Evolutionary conservation across 37 sponge, comb jelly and placozoan species (phyloP).

Genomic region (Agelas oroides): DNA sequence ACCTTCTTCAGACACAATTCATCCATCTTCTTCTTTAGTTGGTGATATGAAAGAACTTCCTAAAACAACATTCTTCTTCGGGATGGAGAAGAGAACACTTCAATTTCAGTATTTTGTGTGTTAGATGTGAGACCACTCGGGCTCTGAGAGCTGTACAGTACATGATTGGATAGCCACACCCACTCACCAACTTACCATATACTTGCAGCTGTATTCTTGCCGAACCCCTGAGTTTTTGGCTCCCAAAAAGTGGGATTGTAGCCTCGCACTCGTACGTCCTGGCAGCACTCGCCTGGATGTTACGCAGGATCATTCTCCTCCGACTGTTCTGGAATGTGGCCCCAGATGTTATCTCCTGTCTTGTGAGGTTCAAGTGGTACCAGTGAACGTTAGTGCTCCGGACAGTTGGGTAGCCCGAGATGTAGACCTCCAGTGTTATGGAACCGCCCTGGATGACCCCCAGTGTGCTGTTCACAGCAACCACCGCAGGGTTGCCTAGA

Average conservation of each 20-base stretch:
- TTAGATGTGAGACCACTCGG: not conserved
- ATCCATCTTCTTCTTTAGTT: too few species aligned
- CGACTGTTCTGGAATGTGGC: not conserved
- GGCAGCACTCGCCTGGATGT: conserved; percentile 5
- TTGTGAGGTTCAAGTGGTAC: not conserved
- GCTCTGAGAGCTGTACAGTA: too few species aligned
- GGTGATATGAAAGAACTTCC: too few species aligned
- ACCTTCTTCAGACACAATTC: too few species aligned
- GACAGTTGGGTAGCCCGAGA: not conserved
- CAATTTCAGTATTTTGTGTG: too few species aligned
- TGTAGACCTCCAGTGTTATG: not conserved
- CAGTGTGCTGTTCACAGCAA: not conserved
- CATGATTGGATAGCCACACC: too few species aligned
- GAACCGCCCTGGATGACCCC: not conserved
- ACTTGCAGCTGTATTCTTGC: conserved; percentile 4
- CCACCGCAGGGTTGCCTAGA: not conserved
- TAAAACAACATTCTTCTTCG: too few species aligned
- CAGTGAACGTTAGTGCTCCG: not conserved
- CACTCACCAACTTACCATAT: not conserved
- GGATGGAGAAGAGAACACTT: too few species aligned
- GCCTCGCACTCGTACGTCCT: conserved; percentile 19
- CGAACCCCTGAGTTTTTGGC: not conserved
- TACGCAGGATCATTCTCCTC: conserved; percentile 7
- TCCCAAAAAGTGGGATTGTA: not conserved
- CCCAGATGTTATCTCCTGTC: not conserved